phyloP scores from a whole-genome alignment of 1,140 invertebrate genomes.

The Leucophenga varia region DNA sequence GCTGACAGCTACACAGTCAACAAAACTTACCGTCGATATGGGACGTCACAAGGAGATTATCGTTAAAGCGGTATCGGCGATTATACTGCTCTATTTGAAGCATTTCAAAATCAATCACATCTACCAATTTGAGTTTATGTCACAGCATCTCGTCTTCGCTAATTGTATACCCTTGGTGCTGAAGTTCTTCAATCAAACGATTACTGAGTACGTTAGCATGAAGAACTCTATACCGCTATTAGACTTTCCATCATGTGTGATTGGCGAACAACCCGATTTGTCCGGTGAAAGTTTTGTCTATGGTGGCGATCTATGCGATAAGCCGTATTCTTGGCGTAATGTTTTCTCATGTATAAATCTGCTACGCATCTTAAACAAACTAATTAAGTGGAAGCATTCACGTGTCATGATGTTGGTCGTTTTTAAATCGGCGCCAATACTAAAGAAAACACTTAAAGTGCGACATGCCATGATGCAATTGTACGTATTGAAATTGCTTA shows the following conservation, averaged over 20 bases:
- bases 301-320: conserved; percentile 70
- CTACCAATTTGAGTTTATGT: conserved; percentile 99
- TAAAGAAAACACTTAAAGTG: conserved; percentile 94
- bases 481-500: conserved; percentile 95
- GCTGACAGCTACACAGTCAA: conserved; percentile 94
- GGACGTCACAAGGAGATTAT: conserved; percentile 99
- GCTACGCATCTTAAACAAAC: conserved; percentile 94
- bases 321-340: conserved; percentile 92
- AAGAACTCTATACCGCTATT: conserved; percentile 93
- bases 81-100: conserved; percentile 90
- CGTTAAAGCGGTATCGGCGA: conserved; percentile 95
- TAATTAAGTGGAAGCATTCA: conserved; percentile 99
- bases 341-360: conserved; percentile 98
- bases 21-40: conserved; percentile 95
- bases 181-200: conserved; percentile 99
- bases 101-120: conserved; percentile 99
- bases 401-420: conserved; percentile 99
- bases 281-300: conserved; percentile 88
- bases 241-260: conserved; percentile 95
- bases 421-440: conserved; percentile 98
- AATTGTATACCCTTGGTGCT: conserved; percentile 98
- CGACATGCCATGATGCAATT: conserved; percentile 97
- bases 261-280: conserved; percentile 93
- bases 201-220: conserved; percentile 90
- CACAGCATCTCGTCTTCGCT: conserved; percentile 97